Base-by-base conservation (phyloP, 2,113 vertebrate genomes). In the Leucopsar rothschildi region DNA sequence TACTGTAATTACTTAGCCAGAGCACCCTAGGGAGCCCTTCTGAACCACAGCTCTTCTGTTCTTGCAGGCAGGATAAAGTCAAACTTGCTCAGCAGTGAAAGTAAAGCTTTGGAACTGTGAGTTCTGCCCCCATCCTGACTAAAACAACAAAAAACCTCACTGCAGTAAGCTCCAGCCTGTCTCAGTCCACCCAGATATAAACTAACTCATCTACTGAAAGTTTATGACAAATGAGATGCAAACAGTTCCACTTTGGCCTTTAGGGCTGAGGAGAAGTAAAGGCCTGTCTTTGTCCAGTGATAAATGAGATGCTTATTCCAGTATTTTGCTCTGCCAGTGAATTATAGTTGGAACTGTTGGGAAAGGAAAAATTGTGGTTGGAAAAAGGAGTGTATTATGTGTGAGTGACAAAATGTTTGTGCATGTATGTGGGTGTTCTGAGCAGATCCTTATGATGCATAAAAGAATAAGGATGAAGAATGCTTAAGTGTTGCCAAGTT, bases 251-350 rank as follows among this genome's bases (percentile, higher is more conserved):
- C 91, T 64, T 88, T 87, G 92, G 86, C 80, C 73, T 96, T 95
- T 82, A 87, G 76, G 91, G 33, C 22, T 47, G 56, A 91, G 86
- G 59, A 93, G 50, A 93, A 93, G 83, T 92, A 86, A 96, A 96
- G 68, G 57, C 80, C 63, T 92, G 93, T 88, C 91, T 96, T 93
- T 97, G 90, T 92, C 68, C 81, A 42, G 82, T 94, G 95, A 97
- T 94, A 96, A 96, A 97, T 91, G 86, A 78, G 79, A 94, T 83
- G 73, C 61, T 96, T 86, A 96, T 92, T 97, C 95, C 93, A 96
- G 95, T 71, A 71, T 80, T 94, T 95, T 92, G 10, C 86, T 90
- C 73, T 89, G 93, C 88, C 91, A 95, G 85, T 94, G 93, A 96
- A 87, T 96, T 95, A 96, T 92, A 83, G 87, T 61, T 91, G 86